These are phyloP conservation scores for Cygnus atratus DNA, from an alignment of 2,113 vertebrate genomes.

Conservation along the genomic window DNA sequence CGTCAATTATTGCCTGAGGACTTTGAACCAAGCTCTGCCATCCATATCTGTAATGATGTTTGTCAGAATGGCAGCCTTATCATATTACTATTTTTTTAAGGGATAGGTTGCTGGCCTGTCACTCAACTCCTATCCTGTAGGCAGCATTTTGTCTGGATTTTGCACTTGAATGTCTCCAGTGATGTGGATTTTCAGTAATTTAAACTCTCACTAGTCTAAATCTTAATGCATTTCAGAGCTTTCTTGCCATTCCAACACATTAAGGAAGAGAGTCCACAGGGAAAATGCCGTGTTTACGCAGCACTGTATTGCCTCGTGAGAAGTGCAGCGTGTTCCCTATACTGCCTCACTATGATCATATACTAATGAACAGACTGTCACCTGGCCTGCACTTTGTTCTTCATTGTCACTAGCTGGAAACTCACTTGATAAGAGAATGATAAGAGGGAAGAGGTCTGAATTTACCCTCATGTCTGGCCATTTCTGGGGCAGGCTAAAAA, in stretches of 20 bases:
- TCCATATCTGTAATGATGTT: neutral
- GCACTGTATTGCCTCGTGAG: neutral
- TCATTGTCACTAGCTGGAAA: neutral
- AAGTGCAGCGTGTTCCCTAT: neutral
- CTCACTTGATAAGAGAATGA: neutral
- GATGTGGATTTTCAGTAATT: constrained; percentile 17
- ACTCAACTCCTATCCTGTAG: neutral
- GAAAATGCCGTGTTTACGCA: neutral
- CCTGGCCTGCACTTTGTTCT: neutral
- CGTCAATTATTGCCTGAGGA: neutral
- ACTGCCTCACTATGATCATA: neutral
- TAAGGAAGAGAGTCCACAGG: neutral
- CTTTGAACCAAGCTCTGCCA: neutral
- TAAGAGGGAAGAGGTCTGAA: neutral
- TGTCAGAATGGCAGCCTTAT: neutral
- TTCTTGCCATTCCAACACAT: neutral
- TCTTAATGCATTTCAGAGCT: neutral
- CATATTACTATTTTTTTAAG: neutral
- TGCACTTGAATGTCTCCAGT: constrained; percentile 2
- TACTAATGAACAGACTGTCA: neutral
- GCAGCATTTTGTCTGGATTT: neutral
- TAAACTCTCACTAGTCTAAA: neutral
- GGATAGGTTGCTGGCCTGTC: neutral
- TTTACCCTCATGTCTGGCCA: neutral
- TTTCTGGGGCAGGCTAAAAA: neutral